These are phyloP conservation scores for Watsonalla binaria DNA, from an alignment of 2,888 invertebrate genomes.

Conservation along the genomic window DNA sequence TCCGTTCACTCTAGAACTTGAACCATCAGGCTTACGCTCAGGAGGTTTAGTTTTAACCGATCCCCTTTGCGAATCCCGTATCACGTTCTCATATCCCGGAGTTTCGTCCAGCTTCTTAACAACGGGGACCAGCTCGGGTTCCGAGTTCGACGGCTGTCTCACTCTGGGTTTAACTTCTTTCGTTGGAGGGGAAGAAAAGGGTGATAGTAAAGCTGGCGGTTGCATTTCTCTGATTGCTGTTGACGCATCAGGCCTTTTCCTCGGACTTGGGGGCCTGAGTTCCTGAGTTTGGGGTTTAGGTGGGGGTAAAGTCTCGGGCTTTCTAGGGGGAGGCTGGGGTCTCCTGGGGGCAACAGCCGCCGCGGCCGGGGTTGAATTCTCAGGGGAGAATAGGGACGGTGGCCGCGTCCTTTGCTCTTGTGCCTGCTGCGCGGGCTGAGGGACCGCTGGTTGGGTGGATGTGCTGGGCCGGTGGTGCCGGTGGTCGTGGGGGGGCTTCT, in stretches of 20 bases:
- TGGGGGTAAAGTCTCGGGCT: constrained; percentile 17
- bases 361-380: constrained; percentile 63
- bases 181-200: constrained; percentile 68
- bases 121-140: constrained; percentile 80
- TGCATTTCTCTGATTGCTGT: constrained; percentile 63
- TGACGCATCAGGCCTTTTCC: constrained; percentile 54
- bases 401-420: constrained; percentile 64
- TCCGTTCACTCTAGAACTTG: constrained; percentile 72
- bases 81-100: constrained; percentile 80
- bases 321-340: neutral
- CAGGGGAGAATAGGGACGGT: constrained; percentile 83
- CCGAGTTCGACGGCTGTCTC: constrained; percentile 70
- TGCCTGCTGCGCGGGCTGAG: constrained; percentile 21
- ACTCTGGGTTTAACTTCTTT: constrained; percentile 49
- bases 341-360: constrained; percentile 32
- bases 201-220: constrained; percentile 64
- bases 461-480: constrained; percentile 52
- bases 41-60: constrained; percentile 46
- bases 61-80: constrained; percentile 74
- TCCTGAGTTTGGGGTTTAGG: constrained; percentile 30
- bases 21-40: constrained; percentile 58
- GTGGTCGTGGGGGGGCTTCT: constrained; percentile 58
- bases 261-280: constrained; percentile 48
- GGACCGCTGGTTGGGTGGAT: constrained; percentile 30
- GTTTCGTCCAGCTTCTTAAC: constrained; percentile 81